Evolutionary conservation across 2,888 invertebrate species (phyloP).

Genomic region (Nemotelus pantherinus): DNA sequence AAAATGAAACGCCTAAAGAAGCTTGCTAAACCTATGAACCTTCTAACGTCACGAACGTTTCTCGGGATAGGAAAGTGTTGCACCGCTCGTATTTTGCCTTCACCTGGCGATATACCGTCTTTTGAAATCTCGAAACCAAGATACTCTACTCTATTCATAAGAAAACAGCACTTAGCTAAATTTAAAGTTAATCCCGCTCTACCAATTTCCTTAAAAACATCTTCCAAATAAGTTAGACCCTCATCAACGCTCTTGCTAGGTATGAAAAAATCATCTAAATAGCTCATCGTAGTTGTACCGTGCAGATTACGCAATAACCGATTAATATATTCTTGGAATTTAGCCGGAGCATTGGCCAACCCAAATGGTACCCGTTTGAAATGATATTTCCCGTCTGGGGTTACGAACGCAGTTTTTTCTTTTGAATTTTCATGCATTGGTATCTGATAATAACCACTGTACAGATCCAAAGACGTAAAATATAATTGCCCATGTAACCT

Average conservation of each 20-base stretch:
- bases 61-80: slow-evolving; percentile 55
- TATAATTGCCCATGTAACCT: too few species aligned
- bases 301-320: too few species aligned
- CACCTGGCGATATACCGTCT: slow-evolving; percentile 50
- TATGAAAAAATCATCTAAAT: slow-evolving; percentile 47
- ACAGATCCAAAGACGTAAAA: too few species aligned
- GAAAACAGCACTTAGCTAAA: slow-evolving; percentile 50
- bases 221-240: slow-evolving; percentile 6
- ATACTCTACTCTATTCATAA: slow-evolving; percentile 49
- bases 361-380: slow-evolving; percentile 59
- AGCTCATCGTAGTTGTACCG: slow-evolving; percentile 24
- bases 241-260: slow-evolving; percentile 26
- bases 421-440: too few species aligned
- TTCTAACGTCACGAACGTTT: slow-evolving; percentile 51
- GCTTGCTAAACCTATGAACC: slow-evolving; percentile 58
- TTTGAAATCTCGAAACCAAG: slow-evolving; percentile 52
- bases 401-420: too few species aligned
- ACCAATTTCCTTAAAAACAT: slow-evolving; percentile 26
- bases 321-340: slow-evolving; percentile 54
- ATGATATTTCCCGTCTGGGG: too few species aligned
- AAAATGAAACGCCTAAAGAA: slow-evolving; percentile 59
- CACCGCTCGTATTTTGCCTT: slow-evolving; percentile 54
- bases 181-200: slow-evolving; percentile 49
- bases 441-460: too few species aligned
- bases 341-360: slow-evolving; percentile 58